phyloP scores from a whole-genome alignment of 1,140 invertebrate species.

The Heliconius himera region DNA sequence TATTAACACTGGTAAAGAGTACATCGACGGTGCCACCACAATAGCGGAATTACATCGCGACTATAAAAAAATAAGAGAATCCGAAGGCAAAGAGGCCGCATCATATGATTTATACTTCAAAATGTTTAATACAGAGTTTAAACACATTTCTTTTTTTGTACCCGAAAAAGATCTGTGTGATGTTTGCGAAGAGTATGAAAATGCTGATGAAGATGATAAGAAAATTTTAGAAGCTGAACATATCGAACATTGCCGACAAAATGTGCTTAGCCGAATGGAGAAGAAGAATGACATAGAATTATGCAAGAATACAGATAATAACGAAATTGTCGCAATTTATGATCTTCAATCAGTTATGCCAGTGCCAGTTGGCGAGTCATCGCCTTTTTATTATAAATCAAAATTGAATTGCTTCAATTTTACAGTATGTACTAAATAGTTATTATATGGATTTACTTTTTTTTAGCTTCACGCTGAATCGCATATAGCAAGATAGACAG shows the following conservation, averaged over 20 bases:
- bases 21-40: slow-evolving; percentile 22
- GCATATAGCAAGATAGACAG: too few species aligned
- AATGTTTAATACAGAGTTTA: slow-evolving; percentile 18
- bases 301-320: too few species aligned
- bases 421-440: background rate
- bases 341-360: slow-evolving; percentile 17
- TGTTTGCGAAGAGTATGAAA: background rate
- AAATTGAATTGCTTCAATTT: slow-evolving; percentile 11
- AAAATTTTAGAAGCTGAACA: background rate
- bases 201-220: background rate
- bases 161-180: slow-evolving; percentile 16
- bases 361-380: background rate
- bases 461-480: background rate
- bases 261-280: background rate
- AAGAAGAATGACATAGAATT: slow-evolving; percentile 12
- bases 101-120: slow-evolving; percentile 13
- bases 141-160: background rate
- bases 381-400: slow-evolving; percentile 13
- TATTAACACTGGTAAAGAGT: slow-evolving; percentile 28
- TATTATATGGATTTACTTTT: background rate
- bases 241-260: too few species aligned
- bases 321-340: background rate
- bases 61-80: slow-evolving; percentile 17
- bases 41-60: slow-evolving; percentile 27
- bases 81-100: background rate